Evolutionary conservation across 2,888 invertebrate genomes (phyloP).

Genomic region (Leptinotarsa tumamoca): DNA sequence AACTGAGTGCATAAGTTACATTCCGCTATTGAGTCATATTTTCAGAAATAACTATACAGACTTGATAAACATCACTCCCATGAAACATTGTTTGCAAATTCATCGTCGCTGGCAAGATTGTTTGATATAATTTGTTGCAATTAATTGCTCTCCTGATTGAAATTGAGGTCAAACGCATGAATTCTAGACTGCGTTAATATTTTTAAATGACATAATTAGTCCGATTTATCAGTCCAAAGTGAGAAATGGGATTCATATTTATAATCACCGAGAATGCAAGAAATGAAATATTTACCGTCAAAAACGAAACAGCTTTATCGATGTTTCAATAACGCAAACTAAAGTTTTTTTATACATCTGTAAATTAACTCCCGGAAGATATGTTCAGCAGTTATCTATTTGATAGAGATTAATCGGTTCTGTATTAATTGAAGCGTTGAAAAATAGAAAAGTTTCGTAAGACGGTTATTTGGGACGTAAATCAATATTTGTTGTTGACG

Average conservation of each 20-base stretch:
- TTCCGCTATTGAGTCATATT: neutral
- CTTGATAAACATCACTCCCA: neutral
- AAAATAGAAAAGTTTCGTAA: conserved; percentile 15
- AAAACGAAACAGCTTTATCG: neutral
- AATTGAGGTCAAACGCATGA: conserved; percentile 44
- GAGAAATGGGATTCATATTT: conserved; percentile 35
- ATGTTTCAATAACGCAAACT: neutral
- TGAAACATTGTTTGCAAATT: conserved; percentile 20
- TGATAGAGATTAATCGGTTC: conserved; percentile 3
- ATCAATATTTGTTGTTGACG: conserved; percentile 6
- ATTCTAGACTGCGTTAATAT: conserved; percentile 33
- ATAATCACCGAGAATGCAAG: conserved; percentile 28
- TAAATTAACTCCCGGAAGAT: conserved; percentile 6
- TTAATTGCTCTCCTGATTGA: conserved; percentile 37
- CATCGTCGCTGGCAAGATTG: conserved; percentile 22
- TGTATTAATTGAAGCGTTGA: neutral
- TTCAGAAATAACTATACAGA: conserved; percentile 10
- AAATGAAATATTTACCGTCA: neutral
- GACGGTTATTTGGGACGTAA: neutral
- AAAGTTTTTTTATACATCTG: neutral
- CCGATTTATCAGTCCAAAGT: conserved; percentile 31
- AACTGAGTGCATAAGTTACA: neutral
- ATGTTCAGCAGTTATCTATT: neutral
- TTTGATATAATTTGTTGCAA: conserved; percentile 38
- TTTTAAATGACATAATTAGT: conserved; percentile 33